phyloP scores from a whole-genome alignment of 2,113 vertebrate species.

The Phaethornis superciliosus region DNA sequence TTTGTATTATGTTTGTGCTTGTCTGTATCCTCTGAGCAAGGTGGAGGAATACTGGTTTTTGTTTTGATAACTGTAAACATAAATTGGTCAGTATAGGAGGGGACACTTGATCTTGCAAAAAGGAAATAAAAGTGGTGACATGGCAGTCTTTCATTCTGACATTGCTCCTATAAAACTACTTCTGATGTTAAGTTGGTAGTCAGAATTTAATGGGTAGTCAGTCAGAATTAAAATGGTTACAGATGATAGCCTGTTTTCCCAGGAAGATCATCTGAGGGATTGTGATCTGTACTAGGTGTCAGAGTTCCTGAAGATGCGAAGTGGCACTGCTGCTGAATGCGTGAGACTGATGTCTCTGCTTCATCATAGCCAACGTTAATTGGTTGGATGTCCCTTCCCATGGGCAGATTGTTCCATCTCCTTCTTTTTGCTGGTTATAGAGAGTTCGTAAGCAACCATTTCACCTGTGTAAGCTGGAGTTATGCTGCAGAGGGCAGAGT shows the following conservation, averaged over 20 bases:
- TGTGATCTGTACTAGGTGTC: neutral
- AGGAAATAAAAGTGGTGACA: neutral
- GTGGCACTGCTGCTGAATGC: neutral
- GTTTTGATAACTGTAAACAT: neutral
- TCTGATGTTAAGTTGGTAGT: neutral
- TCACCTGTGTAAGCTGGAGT: neutral
- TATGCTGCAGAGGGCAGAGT: neutral
- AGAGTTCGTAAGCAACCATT: neutral
- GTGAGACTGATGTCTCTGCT: neutral
- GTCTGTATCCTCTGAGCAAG: neutral
- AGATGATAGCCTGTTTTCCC: neutral
- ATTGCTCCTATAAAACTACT: neutral
- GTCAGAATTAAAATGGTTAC: neutral
- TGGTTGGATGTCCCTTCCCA: neutral
- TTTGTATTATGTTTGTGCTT: neutral
- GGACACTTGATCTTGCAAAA: neutral
- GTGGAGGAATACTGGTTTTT: neutral
- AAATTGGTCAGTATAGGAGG: neutral
- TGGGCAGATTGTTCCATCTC: neutral
- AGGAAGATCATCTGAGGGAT: neutral
- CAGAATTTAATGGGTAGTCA: neutral
- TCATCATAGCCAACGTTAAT: fast-evolving
- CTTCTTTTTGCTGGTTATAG: neutral
- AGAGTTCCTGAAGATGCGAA: neutral
- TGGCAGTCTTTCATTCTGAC: neutral